Evolutionary conservation across 2,113 vertebrate genomes (phyloP), one percentile per base, ranked within the genome.

Genomic region (Cyphomyrus discorhynchus): DNA sequence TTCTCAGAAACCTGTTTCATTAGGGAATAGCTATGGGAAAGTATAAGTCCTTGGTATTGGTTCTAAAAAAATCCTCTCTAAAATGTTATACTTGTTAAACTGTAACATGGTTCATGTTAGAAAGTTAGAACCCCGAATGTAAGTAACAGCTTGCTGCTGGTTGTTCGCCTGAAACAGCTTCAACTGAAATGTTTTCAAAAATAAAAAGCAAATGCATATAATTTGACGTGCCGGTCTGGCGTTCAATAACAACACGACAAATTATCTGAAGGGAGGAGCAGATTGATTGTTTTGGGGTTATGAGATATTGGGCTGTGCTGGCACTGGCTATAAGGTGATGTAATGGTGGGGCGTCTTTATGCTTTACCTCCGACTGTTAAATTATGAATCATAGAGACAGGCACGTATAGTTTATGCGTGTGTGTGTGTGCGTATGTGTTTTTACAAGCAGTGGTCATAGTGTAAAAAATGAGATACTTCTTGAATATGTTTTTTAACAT

Each of bases 401-500:
- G 10, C 85, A 86, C 49, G 19, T 56, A 87, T 5, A 53, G 15
- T 35, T 35, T 87, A 2, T 53, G 39, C 39, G 3, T 42, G n/a
- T 19, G 42, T 49, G 2, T 49, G 21, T 8, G 42, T 27, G 24
- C 10, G 24, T 8, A 10, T 31, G 24, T 84, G 7, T 47, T 47
- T 24, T 70, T 27, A 27, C 10, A 86, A 86, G n/a, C 19, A 27
- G 24, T 52, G n/a, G 5, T 86, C 24, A 86, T 19, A 6, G 27
- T 39, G 49, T 39, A 53, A 39, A 35, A 87, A 35, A 56, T 13
- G 19, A 86, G 47, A 86, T 50, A 3, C 46, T 86, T 87, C 15
- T 31, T 87, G 50, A 87, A 86, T 86, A 53, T 86, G 84, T 52
- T 86, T 52, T 83, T n/a, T 47, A 42, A 83, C 80, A 83, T 21